phyloP scores from a whole-genome alignment of 2,888 invertebrate species.

The Lasioglossum oenotherae region DNA sequence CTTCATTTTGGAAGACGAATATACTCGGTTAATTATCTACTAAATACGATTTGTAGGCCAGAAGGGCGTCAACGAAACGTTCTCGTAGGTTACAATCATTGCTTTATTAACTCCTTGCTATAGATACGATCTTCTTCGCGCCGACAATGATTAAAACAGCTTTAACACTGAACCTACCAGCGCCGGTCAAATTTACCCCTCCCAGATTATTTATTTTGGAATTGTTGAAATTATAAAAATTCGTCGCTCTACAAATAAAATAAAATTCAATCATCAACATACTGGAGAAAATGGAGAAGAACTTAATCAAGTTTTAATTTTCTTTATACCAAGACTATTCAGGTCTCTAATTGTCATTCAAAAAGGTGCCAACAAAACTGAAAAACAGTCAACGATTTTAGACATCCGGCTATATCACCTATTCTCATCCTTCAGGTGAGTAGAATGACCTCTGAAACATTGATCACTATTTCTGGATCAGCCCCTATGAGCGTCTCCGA shows the following conservation, averaged over 20 bases:
- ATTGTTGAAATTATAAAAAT: too few relatives aligned
- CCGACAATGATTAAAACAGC: too few relatives aligned
- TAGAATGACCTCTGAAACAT: background rate
- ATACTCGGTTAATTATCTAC: background rate
- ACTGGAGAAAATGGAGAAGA: background rate
- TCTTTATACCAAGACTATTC: background rate
- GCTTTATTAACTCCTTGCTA: background rate
- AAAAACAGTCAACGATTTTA: background rate
- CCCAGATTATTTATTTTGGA: too few relatives aligned
- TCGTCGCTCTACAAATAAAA: background rate
- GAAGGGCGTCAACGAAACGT: background rate
- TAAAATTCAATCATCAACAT: background rate
- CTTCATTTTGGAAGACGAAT: background rate
- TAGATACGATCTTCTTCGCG: too few relatives aligned
- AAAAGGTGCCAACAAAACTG: background rate
- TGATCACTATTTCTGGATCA: conserved; percentile 12
- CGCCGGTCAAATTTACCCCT: too few relatives aligned
- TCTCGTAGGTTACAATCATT: background rate
- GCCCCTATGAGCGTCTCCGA: background rate
- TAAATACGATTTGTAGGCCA: background rate
- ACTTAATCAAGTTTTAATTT: background rate
- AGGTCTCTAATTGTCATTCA: background rate
- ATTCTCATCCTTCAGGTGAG: background rate
- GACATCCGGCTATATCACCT: background rate
- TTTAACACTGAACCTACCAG: too few relatives aligned